Evolutionary conservation across 2,797 vertebrate genomes (phyloP), one percentile per base, ranked within the genome.

Genomic region (Pygocentrus nattereri): DNA sequence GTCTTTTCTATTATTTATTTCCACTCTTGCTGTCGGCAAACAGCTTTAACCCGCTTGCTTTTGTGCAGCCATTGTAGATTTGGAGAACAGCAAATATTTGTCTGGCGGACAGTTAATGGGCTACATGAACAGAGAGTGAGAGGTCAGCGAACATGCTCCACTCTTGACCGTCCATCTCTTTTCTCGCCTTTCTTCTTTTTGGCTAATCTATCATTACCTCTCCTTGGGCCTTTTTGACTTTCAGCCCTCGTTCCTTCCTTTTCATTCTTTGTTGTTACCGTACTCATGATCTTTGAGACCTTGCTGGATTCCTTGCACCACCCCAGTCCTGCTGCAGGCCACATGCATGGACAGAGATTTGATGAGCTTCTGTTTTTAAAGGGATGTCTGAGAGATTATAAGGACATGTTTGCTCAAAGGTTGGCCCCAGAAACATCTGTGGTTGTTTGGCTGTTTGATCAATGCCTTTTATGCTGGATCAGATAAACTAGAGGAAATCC

Each of bases 1-100:
- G 44, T 38, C 27, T 41, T 41, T 79, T 84, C 69, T 49, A 79
- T 85, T 76, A 80, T 81, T 86, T 86, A 79, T 82, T 72, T 68
- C 52, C 27, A 23, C 69, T 68, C 68, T 41, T 38, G 25, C 74
- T 76, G 59, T 82, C 76, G 50, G 52, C 49, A 80, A 82, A 79
- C 74, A 79, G 69, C 67, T 80, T 74, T 77, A 85, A 73, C 67
- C 41, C 44, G 61, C 71, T 27, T 31, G 71, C 76, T 67, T 79
- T 69, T 52, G 23, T 67, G 54, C 59, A 52, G 56, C 34, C 12
- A 18, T 59, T 56, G 52, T 19, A 54, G 62, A 69, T 54, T 11
- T 23, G 1, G 59, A 61, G 13, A 67, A 38, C 47, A 71, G 56
- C 38, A 54, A 59, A 50, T 71, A 81, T 44, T 44, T 56, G 59